Conservation (phyloP, 2,888 invertebrate genomes). For the Galeopsomyia nigrocyanea region DNA sequence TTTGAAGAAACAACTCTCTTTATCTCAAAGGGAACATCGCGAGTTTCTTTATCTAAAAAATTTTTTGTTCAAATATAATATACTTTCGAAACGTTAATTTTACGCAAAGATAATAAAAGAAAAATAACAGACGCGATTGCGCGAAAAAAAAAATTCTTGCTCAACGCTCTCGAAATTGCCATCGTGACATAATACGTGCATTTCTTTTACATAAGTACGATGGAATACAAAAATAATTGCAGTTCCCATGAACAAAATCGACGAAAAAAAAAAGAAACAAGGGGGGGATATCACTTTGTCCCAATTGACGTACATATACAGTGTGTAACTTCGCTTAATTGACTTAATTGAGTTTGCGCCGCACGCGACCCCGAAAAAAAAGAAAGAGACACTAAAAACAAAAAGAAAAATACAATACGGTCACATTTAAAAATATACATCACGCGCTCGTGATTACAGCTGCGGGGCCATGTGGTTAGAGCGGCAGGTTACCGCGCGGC, state of each 20-base stretch:
- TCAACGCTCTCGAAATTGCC: neutral
- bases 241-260: too few relatives aligned
- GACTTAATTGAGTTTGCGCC: constrained; percentile 26
- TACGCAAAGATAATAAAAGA: neutral
- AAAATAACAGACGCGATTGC: neutral
- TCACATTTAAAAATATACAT: too few relatives aligned
- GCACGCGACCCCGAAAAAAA: too few relatives aligned
- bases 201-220: neutral
- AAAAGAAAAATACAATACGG: too few relatives aligned
- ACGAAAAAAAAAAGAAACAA: constrained; percentile 5
- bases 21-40: too few relatives aligned
- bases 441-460: too few relatives aligned
- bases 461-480: too few relatives aligned
- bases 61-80: neutral
- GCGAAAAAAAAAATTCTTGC: neutral
- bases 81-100: constrained; percentile 14
- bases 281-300: constrained; percentile 29
- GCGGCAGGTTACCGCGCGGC: too few relatives aligned
- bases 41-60: too few relatives aligned
- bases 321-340: constrained; percentile 18
- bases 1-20: too few relatives aligned
- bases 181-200: neutral
- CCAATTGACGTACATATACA: constrained; percentile 17
- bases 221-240: too few relatives aligned
- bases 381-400: too few relatives aligned